Conservation (phyloP, 2,888 invertebrate genomes). For the Scaptomyza cyrtandrae region DNA sequence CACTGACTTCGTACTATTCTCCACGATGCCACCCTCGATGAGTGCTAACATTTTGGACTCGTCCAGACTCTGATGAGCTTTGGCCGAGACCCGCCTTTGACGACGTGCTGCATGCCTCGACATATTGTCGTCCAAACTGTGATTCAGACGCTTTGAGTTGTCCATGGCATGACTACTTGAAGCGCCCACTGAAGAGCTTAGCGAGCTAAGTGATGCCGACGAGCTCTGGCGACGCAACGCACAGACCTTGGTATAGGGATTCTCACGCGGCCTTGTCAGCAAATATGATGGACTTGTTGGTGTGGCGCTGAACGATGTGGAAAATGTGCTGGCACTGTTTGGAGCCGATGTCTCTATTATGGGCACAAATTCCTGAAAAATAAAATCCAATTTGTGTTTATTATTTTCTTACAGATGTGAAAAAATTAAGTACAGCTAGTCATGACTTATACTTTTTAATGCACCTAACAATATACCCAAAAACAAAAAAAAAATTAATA, state of each 20-base stretch:
- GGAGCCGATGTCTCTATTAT: slow-evolving; percentile 64
- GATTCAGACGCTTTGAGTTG: slow-evolving; percentile 88
- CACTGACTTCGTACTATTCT: slow-evolving; percentile 27
- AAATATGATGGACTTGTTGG: slow-evolving; percentile 88
- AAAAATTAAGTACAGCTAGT: background rate
- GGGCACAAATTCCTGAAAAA: slow-evolving; percentile 79
- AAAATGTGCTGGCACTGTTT: slow-evolving; percentile 73
- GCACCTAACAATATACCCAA: background rate
- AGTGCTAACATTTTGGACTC: slow-evolving; percentile 86
- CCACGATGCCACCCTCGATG: slow-evolving; percentile 74
- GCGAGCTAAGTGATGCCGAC: slow-evolving; percentile 89
- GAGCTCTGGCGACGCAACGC: slow-evolving; percentile 94
- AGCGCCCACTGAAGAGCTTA: slow-evolving; percentile 78
- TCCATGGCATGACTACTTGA: slow-evolving; percentile 79
- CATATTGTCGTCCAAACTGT: slow-evolving; percentile 90
- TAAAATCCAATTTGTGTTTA: background rate
- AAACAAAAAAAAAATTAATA: background rate
- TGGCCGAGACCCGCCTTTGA: slow-evolving; percentile 85
- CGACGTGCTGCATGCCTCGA: slow-evolving; percentile 74
- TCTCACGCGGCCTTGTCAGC: slow-evolving; percentile 90
- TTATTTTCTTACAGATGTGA: background rate
- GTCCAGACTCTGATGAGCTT: slow-evolving; percentile 89
- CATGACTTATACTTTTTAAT: background rate
- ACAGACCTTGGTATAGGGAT: slow-evolving; percentile 95
- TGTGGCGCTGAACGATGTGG: slow-evolving; percentile 86